Conservation (phyloP, 2,113 vertebrate species). For the Triplophysa dalaica region DNA sequence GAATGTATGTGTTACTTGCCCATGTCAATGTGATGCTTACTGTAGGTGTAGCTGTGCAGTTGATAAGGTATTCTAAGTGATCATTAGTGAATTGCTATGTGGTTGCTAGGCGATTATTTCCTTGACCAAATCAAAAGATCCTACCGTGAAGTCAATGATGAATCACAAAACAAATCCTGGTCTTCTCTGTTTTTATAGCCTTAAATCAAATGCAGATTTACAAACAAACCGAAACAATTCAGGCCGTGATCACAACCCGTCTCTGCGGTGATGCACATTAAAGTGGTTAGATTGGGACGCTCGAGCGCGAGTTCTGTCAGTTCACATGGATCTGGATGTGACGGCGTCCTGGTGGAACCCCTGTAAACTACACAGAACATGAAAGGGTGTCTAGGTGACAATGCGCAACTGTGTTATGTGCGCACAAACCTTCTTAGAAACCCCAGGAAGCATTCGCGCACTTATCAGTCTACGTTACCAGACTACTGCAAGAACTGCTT, state of each 20-base stretch:
- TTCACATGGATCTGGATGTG: background rate
- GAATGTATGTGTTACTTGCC: too few species aligned
- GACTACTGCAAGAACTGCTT: background rate
- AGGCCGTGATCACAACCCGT: background rate
- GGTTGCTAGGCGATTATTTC: too few species aligned
- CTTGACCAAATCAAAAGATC: too few species aligned
- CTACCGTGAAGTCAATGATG: too few species aligned
- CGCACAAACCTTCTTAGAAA: background rate
- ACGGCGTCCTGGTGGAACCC: background rate
- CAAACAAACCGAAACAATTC: background rate
- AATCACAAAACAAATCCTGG: too few species aligned
- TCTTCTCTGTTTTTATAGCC: too few species aligned
- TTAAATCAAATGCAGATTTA: too few species aligned
- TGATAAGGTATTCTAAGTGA: too few species aligned
- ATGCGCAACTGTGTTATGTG: constrained; percentile 5
- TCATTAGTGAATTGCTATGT: too few species aligned
- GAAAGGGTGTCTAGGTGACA: constrained; percentile 15
- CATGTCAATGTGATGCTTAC: too few species aligned
- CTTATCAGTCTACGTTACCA: background rate
- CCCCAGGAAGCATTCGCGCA: background rate
- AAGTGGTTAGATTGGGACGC: background rate
- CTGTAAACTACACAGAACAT: constrained; percentile 37
- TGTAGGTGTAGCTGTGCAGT: too few species aligned
- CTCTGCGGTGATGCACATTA: background rate
- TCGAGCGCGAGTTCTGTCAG: background rate